These are phyloP conservation scores for Gonioctena quinquepunctata DNA, from an alignment of 1,140 invertebrate genomes.

Conservation along the genomic window DNA sequence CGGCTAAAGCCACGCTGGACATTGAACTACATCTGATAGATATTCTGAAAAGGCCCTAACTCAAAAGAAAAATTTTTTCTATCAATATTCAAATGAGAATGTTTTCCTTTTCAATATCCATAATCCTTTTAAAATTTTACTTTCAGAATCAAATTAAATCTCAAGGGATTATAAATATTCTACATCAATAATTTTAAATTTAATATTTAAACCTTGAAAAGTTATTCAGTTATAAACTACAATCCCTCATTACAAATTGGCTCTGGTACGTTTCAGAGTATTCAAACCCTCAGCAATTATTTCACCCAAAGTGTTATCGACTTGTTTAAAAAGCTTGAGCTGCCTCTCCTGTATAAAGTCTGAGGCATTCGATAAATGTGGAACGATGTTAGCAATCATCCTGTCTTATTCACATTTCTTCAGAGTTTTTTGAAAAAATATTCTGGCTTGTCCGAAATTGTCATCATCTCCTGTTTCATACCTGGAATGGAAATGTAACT, in stretches of 20 bases:
- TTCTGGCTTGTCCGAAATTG: constrained; percentile 82
- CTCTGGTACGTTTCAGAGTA: constrained; percentile 33
- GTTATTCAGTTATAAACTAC: no score
- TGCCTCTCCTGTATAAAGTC: constrained; percentile 85
- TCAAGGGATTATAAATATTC: no score
- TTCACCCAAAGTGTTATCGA: constrained; percentile 70
- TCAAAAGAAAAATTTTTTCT: no score
- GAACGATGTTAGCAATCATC: constrained; percentile 80
- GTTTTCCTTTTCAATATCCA: no score
- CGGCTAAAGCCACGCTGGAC: no score
- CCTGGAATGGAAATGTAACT: constrained; percentile 24
- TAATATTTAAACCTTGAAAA: no score
- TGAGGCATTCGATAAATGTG: constrained; percentile 74
- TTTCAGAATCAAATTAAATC: no score
- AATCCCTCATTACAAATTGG: constrained; percentile 42
- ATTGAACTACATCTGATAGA: no score
- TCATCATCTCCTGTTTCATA: constrained; percentile 86
- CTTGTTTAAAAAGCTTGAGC: constrained; percentile 74
- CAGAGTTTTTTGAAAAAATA: constrained; percentile 83
- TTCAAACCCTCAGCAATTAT: constrained; percentile 66
- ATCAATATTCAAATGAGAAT: no score
- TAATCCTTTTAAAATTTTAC: no score
- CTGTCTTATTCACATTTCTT: constrained; percentile 72
- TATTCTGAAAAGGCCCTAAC: no score
- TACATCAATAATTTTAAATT: no score